phyloP scores from a whole-genome alignment of 2,113 vertebrate genomes.

The Chelonoidis abingdonii region DNA sequence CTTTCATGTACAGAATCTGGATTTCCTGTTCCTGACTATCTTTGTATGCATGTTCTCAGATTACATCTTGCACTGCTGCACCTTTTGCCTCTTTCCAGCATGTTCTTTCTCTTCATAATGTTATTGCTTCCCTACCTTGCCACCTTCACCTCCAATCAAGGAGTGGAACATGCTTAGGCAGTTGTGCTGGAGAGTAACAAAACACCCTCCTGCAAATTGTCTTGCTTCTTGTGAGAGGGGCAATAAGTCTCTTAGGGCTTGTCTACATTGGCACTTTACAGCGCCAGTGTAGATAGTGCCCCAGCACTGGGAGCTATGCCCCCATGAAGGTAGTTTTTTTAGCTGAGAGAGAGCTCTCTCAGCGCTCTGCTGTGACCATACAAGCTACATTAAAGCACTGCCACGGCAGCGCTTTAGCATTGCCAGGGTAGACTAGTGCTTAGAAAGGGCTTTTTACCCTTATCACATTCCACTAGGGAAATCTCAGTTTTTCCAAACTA shows the following conservation, averaged over 20 bases:
- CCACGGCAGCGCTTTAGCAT: too few relatives aligned
- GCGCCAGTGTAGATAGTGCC: too few relatives aligned
- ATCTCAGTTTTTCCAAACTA: background rate
- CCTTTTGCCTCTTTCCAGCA: conserved; percentile 5
- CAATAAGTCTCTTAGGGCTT: background rate
- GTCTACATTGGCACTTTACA: too few relatives aligned
- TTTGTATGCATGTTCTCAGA: background rate
- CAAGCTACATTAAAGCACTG: too few relatives aligned
- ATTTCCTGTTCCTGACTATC: background rate
- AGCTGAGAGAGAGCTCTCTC: too few relatives aligned
- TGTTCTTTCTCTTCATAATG: background rate
- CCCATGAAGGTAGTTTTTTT: too few relatives aligned
- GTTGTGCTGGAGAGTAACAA: background rate
- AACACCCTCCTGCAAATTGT: background rate
- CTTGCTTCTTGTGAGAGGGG: background rate
- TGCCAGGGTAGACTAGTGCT: background rate
- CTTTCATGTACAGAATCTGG: rapidly evolving
- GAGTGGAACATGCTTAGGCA: background rate
- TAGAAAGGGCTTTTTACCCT: background rate
- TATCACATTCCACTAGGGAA: background rate
- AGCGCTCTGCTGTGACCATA: too few relatives aligned
- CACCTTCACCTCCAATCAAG: conserved; percentile 8
- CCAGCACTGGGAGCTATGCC: too few relatives aligned
- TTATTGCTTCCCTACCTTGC: background rate
- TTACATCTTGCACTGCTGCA: background rate